These are phyloP conservation scores for Lagopus leucura DNA, from an alignment of 2,113 vertebrate genomes.

Conservation along the genomic window DNA sequence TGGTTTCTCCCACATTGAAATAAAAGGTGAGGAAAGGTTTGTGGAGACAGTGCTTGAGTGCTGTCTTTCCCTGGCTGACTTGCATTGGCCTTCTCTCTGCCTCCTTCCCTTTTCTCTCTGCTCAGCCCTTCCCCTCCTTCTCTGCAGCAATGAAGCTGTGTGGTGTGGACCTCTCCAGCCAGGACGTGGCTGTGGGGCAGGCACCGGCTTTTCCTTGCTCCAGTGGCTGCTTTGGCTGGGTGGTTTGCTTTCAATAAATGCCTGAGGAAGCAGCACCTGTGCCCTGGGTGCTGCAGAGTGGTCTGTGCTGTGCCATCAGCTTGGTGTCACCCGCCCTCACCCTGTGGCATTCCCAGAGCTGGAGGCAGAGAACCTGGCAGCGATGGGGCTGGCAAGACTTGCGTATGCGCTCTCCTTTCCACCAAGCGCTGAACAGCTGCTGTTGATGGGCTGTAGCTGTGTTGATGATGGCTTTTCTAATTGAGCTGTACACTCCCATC, in stretches of 20 bases:
- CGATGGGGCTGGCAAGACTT: not conserved
- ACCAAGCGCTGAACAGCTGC: not conserved
- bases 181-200: too few relatives aligned
- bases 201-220: not conserved
- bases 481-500: not conserved
- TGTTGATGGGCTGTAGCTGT: not conserved
- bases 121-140: not conserved
- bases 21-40: not conserved
- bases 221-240: not conserved
- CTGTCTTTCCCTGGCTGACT: not conserved
- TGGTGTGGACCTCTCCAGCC: too few relatives aligned
- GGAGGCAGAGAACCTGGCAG: not conserved
- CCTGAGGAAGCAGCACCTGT: not conserved
- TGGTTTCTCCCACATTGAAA: not conserved
- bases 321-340: not conserved
- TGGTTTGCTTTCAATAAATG: not conserved
- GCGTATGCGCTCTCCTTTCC: not conserved
- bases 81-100: not conserved
- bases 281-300: not conserved
- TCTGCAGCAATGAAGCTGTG: not conserved
- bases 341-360: not conserved
- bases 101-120: not conserved
- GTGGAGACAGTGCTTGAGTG: not conserved
- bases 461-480: not conserved
- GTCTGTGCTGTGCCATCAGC: not conserved